A percentile compares a stretch with the other conserved stretches of the same genome.
These are phyloP conservation scores for Peromyscus attwateri DNA, from an alignment of 2,797 vertebrate species.

Conservation along the genomic window DNA sequence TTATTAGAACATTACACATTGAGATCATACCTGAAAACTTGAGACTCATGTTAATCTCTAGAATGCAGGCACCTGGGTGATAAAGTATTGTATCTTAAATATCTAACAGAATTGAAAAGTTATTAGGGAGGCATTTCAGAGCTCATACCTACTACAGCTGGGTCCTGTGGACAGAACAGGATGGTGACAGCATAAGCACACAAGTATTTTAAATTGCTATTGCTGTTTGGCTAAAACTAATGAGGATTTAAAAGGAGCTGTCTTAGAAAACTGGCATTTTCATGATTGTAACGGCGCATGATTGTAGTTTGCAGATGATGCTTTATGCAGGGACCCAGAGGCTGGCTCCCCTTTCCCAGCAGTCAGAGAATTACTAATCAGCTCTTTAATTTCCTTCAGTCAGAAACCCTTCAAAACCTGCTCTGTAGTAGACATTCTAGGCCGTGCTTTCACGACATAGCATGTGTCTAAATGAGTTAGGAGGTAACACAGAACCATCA, in stretches of 20 bases:
- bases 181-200: background rate
- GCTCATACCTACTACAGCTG: background rate
- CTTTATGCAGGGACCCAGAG: constrained; percentile 27
- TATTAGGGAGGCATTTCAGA: background rate
- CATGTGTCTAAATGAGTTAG: background rate
- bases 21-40: constrained; percentile 23
- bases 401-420: constrained; percentile 35
- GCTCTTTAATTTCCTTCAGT: constrained; percentile 52
- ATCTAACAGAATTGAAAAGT: background rate
- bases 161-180: background rate
- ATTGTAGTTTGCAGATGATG: constrained; percentile 22
- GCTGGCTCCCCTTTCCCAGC: background rate
- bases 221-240: background rate
- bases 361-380: constrained; percentile 44
- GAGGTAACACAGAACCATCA: constrained; percentile 23
- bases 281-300: background rate
- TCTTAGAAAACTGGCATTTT: constrained; percentile 24
- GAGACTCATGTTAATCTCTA: constrained; percentile 31
- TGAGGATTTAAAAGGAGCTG: background rate
- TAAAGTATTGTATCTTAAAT: constrained; percentile 5
- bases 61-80: background rate
- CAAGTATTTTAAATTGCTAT: background rate
- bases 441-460: background rate
- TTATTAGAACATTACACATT: background rate
- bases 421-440: background rate